These are phyloP conservation scores for Mormyrus hasselquistii DNA, from an alignment of 2,797 vertebrate species.

Conservation along the genomic window DNA sequence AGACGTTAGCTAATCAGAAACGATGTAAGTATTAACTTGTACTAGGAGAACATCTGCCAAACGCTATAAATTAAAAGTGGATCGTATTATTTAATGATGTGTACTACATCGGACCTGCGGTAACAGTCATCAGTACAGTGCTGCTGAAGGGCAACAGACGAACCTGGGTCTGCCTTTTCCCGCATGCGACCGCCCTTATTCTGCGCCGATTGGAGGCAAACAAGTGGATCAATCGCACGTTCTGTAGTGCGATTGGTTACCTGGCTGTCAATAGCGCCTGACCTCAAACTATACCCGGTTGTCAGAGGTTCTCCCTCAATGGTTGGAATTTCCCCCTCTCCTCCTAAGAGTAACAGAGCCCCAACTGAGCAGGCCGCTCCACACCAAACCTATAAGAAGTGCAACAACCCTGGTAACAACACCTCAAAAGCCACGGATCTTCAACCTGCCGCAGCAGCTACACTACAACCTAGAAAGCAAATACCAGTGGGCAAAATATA, in stretches of 20 bases:
- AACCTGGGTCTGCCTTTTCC: conserved; percentile 63
- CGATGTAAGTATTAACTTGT: not conserved
- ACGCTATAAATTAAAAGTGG: not conserved
- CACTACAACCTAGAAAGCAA: not conserved
- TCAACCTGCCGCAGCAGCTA: not conserved
- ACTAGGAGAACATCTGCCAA: not conserved
- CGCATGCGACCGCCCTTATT: conserved; percentile 61
- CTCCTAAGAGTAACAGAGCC: conserved; percentile 22
- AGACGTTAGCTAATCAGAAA: not conserved
- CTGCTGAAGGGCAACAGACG: conserved; percentile 33
- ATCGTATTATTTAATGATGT: not conserved
- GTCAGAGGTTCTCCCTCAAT: conserved; percentile 39
- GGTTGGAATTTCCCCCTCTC: conserved; percentile 48
- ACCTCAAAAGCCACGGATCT: not conserved
- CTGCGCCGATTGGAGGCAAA: conserved; percentile 46
- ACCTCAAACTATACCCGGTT: conserved; percentile 47
- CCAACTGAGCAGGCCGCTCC: conserved; percentile 28
- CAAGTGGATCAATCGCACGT: conserved; percentile 44
- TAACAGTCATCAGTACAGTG: not conserved
- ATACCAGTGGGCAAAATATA: not conserved
- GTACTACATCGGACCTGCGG: not conserved
- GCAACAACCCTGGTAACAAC: conserved; percentile 21
- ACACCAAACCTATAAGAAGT: conserved; percentile 39
- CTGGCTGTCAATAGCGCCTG: conserved; percentile 47
- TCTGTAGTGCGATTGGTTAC: conserved; percentile 31